phyloP scores from a whole-genome alignment of 2,113 vertebrate species.

The Gasterosteus aculeatus region DNA sequence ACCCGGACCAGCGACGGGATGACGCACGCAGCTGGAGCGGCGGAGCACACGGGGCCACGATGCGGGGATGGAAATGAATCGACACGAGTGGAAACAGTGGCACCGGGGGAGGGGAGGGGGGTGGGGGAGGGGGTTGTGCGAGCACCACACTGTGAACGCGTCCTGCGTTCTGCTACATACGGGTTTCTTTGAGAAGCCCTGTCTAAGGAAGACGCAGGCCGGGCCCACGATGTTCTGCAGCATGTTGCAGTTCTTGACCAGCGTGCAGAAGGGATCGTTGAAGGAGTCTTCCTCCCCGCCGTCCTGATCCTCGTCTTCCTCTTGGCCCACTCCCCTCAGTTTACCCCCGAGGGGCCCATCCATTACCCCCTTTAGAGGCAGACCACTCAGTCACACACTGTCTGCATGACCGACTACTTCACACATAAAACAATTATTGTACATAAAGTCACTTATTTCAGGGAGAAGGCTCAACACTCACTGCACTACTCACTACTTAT shows the following conservation, averaged over 20 bases:
- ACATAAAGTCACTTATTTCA: constrained; percentile 9
- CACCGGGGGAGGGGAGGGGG: not conserved
- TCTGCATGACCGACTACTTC: not conserved
- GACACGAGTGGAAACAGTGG: constrained; percentile 19
- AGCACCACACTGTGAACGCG: constrained; percentile 8
- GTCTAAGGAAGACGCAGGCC: constrained; percentile 87
- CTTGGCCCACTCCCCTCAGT: constrained; percentile 36
- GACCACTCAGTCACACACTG: constrained; percentile 13
- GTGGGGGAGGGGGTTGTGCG: not conserved
- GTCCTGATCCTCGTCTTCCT: constrained; percentile 56
- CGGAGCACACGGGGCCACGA: constrained; percentile 23
- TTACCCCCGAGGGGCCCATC: constrained; percentile 38
- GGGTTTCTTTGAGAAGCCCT: constrained; percentile 82
- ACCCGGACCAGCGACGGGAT: constrained; percentile 26
- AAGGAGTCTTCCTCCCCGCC: constrained; percentile 35
- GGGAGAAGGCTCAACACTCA: not conserved
- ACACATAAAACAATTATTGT: not conserved
- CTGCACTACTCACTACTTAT: too few species aligned
- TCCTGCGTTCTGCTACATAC: constrained; percentile 72
- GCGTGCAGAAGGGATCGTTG: constrained; percentile 54
- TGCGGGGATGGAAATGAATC: constrained; percentile 40
- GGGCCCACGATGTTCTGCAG: constrained; percentile 84
- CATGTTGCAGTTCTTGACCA: constrained; percentile 82
- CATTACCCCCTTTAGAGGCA: constrained; percentile 60
- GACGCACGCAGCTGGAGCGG: constrained; percentile 26